Base-by-base conservation (phyloP, 2,888 invertebrate species). In the Orthosia gothica region DNA sequence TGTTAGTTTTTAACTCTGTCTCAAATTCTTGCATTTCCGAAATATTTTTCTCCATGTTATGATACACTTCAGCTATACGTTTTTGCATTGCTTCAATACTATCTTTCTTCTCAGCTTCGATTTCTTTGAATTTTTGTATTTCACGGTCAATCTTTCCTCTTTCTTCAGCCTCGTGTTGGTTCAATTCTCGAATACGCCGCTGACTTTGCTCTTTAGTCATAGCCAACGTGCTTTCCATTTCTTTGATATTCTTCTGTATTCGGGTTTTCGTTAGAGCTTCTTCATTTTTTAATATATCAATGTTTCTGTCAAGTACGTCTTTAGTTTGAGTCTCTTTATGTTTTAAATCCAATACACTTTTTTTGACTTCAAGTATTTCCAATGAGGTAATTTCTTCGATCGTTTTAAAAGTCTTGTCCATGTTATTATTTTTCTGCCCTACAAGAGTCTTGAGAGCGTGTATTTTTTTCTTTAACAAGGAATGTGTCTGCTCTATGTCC, bases 41-140 rank as follows among this genome's bases (percentile, higher is more conserved):
- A 11, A 61, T 61, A 16, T 15, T 61, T 15, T 16, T 61, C 20
- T 61, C 40, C n/a, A 7, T 45, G 13, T 40, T n/a, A 15, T 15
- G 15, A 40, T 40, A 40, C 18, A 59, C n/a, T 20, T 20, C 59
- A 15, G 59, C 59, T 47, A 20, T 15, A 11, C 45, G n/a, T 20
- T 61, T 15, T 16, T 20, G 45, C 20, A 61, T 20, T 47, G 7
- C 61, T 47, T n/a, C 2, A 45, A 61, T 61, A 20, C 61, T 61
- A 23, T 61, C 45, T 47, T 61, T 45, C 61, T 61, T 45, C 16
- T 61, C 61, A 16, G 45, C 61, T 61, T 61, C 45, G 16, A 61
- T 45, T 23, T 47, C 45, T 45, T 47, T 47, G 20, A 61, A 16
- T 16, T 47, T 20, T 45, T 61, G 61, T 47, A 61, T 61, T 20